Conservation (phyloP, 2,888 invertebrate species). For the Perizoma flavofasciatum region DNA sequence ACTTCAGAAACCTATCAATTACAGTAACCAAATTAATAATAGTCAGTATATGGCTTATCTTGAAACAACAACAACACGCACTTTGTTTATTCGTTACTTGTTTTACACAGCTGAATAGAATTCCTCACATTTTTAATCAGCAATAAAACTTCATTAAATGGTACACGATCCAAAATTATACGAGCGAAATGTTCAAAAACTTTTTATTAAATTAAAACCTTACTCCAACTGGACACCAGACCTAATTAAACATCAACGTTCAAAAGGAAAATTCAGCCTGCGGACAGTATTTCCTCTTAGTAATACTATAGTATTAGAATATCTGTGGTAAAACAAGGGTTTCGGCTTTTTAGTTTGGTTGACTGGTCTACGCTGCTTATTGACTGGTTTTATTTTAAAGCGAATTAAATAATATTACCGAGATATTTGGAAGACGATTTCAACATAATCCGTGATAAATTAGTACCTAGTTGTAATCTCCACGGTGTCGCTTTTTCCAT, state of each 20-base stretch:
- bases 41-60: constrained; percentile 13
- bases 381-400: no score
- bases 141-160: constrained; percentile 8
- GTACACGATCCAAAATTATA: constrained; percentile 6
- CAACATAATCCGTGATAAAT: no score
- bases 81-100: constrained; percentile 11
- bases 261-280: constrained; percentile 24
- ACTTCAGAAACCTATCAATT: constrained; percentile 39
- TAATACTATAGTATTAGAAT: no score
- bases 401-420: no score
- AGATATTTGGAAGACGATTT: background rate
- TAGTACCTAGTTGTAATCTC: background rate
- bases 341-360: constrained; percentile 31
- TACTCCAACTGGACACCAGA: constrained; percentile 15
- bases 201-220: constrained; percentile 25
- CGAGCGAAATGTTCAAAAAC: constrained; percentile 8
- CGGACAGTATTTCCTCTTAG: constrained; percentile 20
- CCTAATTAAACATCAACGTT: constrained; percentile 27
- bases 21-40: constrained; percentile 27
- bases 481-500: constrained; percentile 14
- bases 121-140: constrained; percentile 1
- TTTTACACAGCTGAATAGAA: constrained; percentile 1
- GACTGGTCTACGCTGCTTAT: no score
- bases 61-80: constrained; percentile 6
- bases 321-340: constrained; percentile 12